phyloP scores from a whole-genome alignment of 2,888 invertebrate genomes.

The Philereme transversata region DNA sequence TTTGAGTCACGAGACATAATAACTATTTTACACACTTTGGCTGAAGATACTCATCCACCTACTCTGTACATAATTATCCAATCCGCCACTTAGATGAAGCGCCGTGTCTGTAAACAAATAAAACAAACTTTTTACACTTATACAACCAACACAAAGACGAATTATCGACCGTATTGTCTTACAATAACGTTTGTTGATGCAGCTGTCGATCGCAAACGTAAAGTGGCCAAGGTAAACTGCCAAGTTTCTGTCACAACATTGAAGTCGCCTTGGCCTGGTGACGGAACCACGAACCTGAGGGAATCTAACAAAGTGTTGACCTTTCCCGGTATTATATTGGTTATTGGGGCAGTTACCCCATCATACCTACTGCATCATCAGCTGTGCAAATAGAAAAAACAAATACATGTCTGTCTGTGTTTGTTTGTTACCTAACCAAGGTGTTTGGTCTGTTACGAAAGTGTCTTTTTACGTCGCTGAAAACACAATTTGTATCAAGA shows the following conservation, averaged over 20 bases:
- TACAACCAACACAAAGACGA: constrained; percentile 22
- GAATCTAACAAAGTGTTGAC: constrained; percentile 2
- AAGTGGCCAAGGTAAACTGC: constrained; percentile 37
- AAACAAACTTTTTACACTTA: constrained; percentile 8
- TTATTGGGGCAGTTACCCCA: constrained; percentile 16
- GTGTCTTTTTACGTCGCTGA: background rate
- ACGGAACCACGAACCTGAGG: constrained; percentile 14
- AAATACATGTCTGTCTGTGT: constrained; percentile 5
- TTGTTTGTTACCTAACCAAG: constrained; percentile 6
- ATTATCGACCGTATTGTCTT: constrained; percentile 11
- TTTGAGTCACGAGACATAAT: constrained; percentile 30
- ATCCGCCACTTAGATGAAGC: constrained; percentile 9
- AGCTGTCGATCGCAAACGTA: constrained; percentile 25
- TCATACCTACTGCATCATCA: background rate
- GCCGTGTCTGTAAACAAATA: constrained; percentile 31
- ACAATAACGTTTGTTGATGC: constrained; percentile 7
- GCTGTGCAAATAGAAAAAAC: constrained; percentile 13
- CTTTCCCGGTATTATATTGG: constrained; percentile 9
- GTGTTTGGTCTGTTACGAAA: constrained; percentile 7
- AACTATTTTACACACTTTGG: constrained; percentile 3
- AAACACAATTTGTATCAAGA: background rate
- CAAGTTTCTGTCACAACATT: constrained; percentile 45
- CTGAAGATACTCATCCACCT: constrained; percentile 3
- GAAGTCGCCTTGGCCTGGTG: constrained; percentile 36
- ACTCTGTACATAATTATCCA: background rate